These are phyloP conservation scores for Pilophorus perplexus DNA, from an alignment of 2,888 invertebrate species.

Conservation along the genomic window DNA sequence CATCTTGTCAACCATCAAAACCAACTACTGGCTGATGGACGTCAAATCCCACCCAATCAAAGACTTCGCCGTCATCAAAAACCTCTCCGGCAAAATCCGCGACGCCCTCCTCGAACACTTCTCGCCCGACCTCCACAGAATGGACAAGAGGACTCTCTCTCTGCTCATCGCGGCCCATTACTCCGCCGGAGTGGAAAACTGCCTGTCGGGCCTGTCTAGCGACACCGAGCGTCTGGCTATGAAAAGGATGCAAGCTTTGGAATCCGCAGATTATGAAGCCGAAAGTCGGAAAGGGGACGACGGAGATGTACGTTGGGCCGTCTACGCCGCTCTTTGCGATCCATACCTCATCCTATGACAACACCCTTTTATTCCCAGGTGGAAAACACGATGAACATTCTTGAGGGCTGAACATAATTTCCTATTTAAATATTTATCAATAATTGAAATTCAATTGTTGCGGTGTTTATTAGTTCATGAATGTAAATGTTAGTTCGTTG, in stretches of 20 bases:
- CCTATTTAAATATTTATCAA: too few relatives aligned
- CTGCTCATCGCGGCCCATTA: slow-evolving; percentile 94
- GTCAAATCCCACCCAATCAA: slow-evolving; percentile 99
- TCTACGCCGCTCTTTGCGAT: slow-evolving; percentile 20
- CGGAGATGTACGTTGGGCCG: slow-evolving; percentile 18
- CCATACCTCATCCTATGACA: slow-evolving; percentile 2
- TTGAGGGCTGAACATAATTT: too few relatives aligned
- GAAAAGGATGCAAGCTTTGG: slow-evolving; percentile 83
- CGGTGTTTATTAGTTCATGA: too few relatives aligned
- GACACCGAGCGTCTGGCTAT: slow-evolving; percentile 98
- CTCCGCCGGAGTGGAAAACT: slow-evolving; percentile 98
- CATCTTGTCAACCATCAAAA: slow-evolving; percentile 97
- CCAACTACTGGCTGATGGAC: slow-evolving; percentile 98
- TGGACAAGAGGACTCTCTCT: slow-evolving; percentile 91
- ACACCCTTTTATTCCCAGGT: neutral
- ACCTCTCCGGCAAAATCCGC: slow-evolving; percentile 96
- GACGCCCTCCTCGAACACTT: slow-evolving; percentile 94
- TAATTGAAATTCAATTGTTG: too few relatives aligned
- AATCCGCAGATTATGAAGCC: slow-evolving; percentile 13
- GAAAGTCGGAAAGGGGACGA: neutral
- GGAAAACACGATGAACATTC: too few relatives aligned
- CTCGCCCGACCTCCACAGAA: slow-evolving; percentile 94
- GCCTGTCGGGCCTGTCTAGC: slow-evolving; percentile 93
- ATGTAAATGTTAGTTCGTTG: too few relatives aligned
- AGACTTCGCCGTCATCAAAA: slow-evolving; percentile 90